phyloP scores from a whole-genome alignment of 2,888 invertebrate genomes.

The Drosophila algonquin region DNA sequence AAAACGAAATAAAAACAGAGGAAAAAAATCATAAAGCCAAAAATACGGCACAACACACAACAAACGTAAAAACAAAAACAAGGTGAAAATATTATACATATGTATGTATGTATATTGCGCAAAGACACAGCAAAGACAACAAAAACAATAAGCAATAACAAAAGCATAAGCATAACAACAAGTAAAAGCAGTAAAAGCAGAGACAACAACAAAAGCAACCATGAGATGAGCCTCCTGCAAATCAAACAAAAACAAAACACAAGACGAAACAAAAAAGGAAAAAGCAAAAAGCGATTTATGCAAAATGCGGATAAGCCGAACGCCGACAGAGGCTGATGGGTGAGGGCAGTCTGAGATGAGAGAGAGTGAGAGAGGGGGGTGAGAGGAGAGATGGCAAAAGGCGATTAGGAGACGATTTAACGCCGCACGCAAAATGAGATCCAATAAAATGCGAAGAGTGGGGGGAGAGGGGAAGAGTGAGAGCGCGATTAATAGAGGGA shows the following conservation, averaged over 20 bases:
- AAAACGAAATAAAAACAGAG: conserved; percentile 40
- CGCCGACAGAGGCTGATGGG: neutral
- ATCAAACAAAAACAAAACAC: conserved; percentile 4
- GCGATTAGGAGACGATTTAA: conserved; percentile 64
- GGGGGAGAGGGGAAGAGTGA: neutral
- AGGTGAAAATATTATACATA: conserved; percentile 51
- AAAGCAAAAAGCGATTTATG: conserved; percentile 63
- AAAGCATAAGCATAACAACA: too few relatives aligned
- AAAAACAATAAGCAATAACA: too few relatives aligned
- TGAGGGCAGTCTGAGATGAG: neutral
- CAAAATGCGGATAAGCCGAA: conserved; percentile 45
- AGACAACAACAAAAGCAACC: too few relatives aligned
- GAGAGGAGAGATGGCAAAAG: conserved; percentile 23
- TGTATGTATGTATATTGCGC: conserved; percentile 21
- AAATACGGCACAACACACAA: conserved; percentile 29
- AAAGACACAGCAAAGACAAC: conserved; percentile 25
- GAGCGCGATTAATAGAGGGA: conserved; percentile 8
- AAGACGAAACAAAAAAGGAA: conserved; percentile 19
- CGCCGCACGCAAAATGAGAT: conserved; percentile 69
- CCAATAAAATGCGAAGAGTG: conserved; percentile 62
- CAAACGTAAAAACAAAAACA: conserved; percentile 45
- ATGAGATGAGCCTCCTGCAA: too few relatives aligned
- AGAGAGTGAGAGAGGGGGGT: conserved; percentile 8
- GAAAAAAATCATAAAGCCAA: conserved; percentile 36
- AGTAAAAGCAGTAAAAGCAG: too few relatives aligned